A percentile compares a stretch with the other conserved stretches of the same genome.
phyloP scores from a whole-genome alignment of 2,888 invertebrate genomes.

The Lasioglossum malachurum region DNA sequence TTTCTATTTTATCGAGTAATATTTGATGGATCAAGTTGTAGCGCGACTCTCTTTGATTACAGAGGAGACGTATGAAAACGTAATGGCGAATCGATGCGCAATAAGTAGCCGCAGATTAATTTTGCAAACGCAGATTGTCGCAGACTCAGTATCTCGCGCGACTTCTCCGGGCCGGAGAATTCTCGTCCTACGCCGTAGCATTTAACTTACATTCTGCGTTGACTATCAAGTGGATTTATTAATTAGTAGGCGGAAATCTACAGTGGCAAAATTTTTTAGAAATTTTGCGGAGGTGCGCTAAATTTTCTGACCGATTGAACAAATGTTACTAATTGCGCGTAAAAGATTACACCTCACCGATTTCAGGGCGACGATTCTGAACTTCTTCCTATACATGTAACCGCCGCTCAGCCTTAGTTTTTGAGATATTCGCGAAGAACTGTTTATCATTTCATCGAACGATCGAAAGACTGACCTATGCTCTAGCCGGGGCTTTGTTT shows the following conservation, averaged over 20 bases:
- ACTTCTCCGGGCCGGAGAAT: background rate
- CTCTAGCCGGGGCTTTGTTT: background rate
- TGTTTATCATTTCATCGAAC: too few species aligned
- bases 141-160: background rate
- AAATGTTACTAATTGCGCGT: background rate
- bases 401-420: too few species aligned
- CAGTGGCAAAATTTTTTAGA: background rate
- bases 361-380: too few species aligned
- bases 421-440: too few species aligned
- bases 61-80: slow-evolving; percentile 9
- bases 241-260: background rate
- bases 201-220: background rate
- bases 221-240: background rate
- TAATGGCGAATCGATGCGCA: slow-evolving; percentile 4
- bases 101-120: background rate
- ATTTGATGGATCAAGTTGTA: background rate
- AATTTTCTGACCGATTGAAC: background rate
- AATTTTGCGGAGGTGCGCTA: too few species aligned
- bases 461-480: too few species aligned
- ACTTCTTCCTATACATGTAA: too few species aligned
- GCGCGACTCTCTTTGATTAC: slow-evolving; percentile 15
- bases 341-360: too few species aligned
- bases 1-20: slow-evolving; percentile 12
- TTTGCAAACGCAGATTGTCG: background rate
- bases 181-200: background rate